Evolutionary conservation across 2,888 invertebrate genomes (phyloP), one percentile per base, ranked within the genome.

Genomic region (Agrilus mali): DNA sequence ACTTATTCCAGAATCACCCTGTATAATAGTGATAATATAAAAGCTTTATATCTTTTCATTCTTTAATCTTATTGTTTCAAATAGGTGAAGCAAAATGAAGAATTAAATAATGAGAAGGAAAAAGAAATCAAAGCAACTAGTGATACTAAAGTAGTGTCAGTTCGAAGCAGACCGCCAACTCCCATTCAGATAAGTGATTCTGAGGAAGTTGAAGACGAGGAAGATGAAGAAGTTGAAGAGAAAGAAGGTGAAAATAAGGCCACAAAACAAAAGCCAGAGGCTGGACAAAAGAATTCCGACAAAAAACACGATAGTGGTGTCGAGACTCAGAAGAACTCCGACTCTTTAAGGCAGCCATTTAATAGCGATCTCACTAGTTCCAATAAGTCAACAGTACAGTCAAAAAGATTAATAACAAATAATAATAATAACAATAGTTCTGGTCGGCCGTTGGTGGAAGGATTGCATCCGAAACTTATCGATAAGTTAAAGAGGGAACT

Each of bases 401-500:
- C 42, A 8, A 27, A 38, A 38, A 20, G 15, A 14, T 33, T 41
- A 12, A 20, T 43, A 41, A 43, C 43, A 36, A 33, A 33, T 38
- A 46, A 46, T 33, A 22, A 40, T 15, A 40, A 27, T 32, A 42
- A 48, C 13, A 58, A 56, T 37, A 59, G 56, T 45, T 54, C 55
- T 17, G 55, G 57, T 42, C 59, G 57, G 43, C 53, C 59, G 7
- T 36, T 56, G 7, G 50, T 27, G 27, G 27, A 27, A 27, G 27
- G 27, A 27, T 10, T 27, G 2, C 27, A 27, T 27, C 27, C 52
- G 22, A 58, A 55, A 49, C 49, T 53, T 3, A 32, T 61, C 13
- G 58, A 60, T 43, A 53, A 55, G 39, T 50, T 54, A n/a, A 56
- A 53, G 40, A 53, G 45, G 40, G 57, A 56, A 41, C 40, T 53